These are phyloP conservation scores for Himalopsyche japonica DNA, from an alignment of 2,888 invertebrate genomes.

Conservation along the genomic window DNA sequence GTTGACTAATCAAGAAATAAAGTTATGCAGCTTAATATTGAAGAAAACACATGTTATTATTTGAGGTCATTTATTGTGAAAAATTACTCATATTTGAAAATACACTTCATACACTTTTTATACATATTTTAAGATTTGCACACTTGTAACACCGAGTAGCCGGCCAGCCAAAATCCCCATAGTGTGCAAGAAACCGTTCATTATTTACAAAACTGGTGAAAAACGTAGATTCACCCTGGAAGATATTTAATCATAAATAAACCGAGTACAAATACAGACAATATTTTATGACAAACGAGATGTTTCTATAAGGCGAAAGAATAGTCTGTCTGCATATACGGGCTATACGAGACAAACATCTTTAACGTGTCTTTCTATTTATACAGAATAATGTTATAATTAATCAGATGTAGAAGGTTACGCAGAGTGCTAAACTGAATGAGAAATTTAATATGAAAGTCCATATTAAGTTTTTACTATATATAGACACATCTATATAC, in stretches of 20 bases:
- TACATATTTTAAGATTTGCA: neutral
- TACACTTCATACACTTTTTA: conserved; percentile 18
- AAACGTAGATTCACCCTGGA: neutral
- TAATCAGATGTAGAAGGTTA: too few species aligned
- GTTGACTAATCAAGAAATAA: too few species aligned
- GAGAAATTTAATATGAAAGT: too few species aligned
- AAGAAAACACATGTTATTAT: neutral
- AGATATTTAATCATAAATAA: neutral
- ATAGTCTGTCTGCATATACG: too few species aligned
- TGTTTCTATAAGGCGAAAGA: too few species aligned
- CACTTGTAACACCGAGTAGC: neutral
- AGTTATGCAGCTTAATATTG: neutral
- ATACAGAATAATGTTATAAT: too few species aligned
- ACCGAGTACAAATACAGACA: neutral
- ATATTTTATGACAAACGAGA: neutral
- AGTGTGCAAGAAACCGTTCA: neutral
- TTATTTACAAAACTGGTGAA: neutral
- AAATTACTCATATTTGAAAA: conserved; percentile 34
- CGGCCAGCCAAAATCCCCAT: neutral
- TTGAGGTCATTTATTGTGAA: conserved; percentile 25
- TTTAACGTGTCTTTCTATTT: too few species aligned
- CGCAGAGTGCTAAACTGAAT: too few species aligned
- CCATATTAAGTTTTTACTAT: too few species aligned
- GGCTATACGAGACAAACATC: too few species aligned
- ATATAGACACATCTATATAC: too few species aligned